Percentiles rank a stretch among this genome's conserved stretches.
Conservation (phyloP, 2,888 invertebrate species). For the Leptinotarsa rubiginosa region DNA sequence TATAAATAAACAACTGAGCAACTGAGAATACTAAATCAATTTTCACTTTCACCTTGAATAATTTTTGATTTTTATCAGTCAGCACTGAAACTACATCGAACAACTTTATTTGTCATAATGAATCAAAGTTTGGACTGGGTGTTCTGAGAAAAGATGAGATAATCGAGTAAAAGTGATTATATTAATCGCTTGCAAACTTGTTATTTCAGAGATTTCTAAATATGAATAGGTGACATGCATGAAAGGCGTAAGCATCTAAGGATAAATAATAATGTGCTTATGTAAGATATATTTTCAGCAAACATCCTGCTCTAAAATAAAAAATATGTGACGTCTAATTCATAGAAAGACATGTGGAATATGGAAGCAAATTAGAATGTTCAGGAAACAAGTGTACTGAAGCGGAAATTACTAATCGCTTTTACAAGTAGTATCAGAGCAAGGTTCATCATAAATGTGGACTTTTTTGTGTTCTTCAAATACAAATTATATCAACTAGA, state of each 20-base stretch:
- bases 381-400: no score
- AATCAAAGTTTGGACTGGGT: not conserved
- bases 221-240: slow-evolving; percentile 12
- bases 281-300: not conserved
- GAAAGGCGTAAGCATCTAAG: not conserved
- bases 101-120: not conserved
- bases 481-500: not conserved
- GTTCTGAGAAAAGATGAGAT: not conserved
- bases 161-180: slow-evolving; percentile 23
- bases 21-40: not conserved
- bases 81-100: not conserved
- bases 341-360: no score
- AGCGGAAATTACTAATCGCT: no score
- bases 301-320: not conserved
- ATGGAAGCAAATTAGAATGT: no score
- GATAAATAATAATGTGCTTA: not conserved
- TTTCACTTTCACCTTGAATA: not conserved
- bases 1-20: no score
- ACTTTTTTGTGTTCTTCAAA: not conserved
- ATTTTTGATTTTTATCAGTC: not conserved
- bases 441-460: not conserved
- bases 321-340: not conserved
- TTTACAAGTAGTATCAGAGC: no score
- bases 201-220: slow-evolving; percentile 1
- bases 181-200: slow-evolving; percentile 1